phyloP scores from a whole-genome alignment of 1,140 invertebrate genomes.

The Cylas formicarius region DNA sequence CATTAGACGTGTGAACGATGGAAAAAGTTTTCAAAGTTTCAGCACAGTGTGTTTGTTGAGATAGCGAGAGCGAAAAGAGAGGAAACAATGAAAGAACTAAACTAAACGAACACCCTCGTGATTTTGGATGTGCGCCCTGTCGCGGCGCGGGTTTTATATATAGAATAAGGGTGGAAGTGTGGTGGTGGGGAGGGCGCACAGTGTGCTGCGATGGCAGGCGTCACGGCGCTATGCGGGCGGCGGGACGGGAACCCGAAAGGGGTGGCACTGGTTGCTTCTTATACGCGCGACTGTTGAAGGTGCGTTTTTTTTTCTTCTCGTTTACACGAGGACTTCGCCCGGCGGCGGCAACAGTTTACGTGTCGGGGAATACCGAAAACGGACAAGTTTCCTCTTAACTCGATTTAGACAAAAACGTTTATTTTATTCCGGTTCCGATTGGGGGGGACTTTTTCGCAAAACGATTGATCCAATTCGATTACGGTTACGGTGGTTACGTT shows the following conservation, averaged over 20 bases:
- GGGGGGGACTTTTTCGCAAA: no score
- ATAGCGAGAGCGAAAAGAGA: slow-evolving; percentile 14
- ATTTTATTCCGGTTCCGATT: no score
- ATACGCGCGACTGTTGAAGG: slow-evolving; percentile 4
- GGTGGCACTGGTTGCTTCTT: slow-evolving; percentile 24
- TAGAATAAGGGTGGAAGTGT: slow-evolving; percentile 11
- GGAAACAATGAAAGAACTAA: slow-evolving; percentile 20
- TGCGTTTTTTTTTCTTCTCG: slow-evolving; percentile 12
- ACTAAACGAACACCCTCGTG: slow-evolving; percentile 23
- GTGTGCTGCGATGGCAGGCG: slow-evolving; percentile 17
- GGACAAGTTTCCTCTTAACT: no score
- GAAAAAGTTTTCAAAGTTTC: slow-evolving; percentile 10
- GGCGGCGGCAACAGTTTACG: no score
- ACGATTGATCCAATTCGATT: no score
- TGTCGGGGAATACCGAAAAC: no score
- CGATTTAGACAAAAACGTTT: no score
- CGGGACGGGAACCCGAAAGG: not conserved
- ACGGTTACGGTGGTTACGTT: no score
- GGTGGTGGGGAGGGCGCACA: slow-evolving; percentile 6
- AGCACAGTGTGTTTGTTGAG: not conserved
- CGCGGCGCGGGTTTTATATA: slow-evolving; percentile 12
- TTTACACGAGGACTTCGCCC: no score
- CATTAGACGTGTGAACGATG: not conserved
- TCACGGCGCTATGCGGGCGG: slow-evolving; percentile 7
- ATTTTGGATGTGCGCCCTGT: slow-evolving; percentile 20